Evolutionary conservation across 30 jellyfish, hydroid and myxozoan species (phyloP), one percentile per base, ranked within the genome.

Genomic region (Rhopilema esculentum): DNA sequence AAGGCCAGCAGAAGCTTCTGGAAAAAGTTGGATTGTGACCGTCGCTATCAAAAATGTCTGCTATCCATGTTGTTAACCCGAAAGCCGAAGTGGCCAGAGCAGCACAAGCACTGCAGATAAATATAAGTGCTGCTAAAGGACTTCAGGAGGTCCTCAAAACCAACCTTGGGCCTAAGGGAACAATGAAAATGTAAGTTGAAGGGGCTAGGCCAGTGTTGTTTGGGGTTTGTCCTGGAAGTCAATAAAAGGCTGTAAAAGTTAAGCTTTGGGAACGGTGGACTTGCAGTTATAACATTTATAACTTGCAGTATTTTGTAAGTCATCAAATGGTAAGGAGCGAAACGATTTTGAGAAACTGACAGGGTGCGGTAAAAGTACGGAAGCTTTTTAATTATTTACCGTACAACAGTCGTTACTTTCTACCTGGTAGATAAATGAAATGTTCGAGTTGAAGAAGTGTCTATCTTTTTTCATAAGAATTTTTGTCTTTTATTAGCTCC

Each of bases 61-160:
- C 99, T 27, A 91, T 96, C 40, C 80, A 65, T 63, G 69, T 96
- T 51, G 93, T 96, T 28, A 96, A 96, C 77, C 99, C 99, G 1
- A 96, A 92, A 40, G 99, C 99, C 20, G 99, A 96, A 70, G 97
- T 96, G 12, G 99, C 99, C 21, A 78, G 99, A 66, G 98, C 99
- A 21, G 97, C 98, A 0, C 95, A 86, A 84, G 98, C 99, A 20
- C 92, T 96, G 63, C 99, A 96, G 80, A 79, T 96, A 27, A 96
- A 96, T 49, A 96, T 89, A 33, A 96, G 96, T 82, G 99, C 99
- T 9, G 99, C 99, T 22, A 92, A 89, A 89, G 99, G 98, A 22
- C 98, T 96, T 22, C 99, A 96, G 74, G 99, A 96, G 62, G 99
- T 96, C 18, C 91, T 96, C 61, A 89, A 86, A 61, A 92, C 99